Conservation (phyloP, 2,113 vertebrate genomes). For the Gnathonemus longibarbis region DNA sequence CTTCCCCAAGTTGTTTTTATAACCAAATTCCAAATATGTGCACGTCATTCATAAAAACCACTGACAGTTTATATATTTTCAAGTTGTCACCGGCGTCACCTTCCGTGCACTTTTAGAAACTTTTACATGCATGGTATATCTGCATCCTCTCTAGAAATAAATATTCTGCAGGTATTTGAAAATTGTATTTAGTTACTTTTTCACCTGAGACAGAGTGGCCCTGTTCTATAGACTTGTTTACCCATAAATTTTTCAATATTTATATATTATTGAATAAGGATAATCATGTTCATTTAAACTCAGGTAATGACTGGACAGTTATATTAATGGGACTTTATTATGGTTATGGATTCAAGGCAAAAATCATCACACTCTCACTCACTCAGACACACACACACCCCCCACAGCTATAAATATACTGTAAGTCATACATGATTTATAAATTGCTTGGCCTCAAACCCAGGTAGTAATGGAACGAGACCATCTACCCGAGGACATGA, state of each 20-base stretch:
- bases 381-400: background rate
- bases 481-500: background rate
- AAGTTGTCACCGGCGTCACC: background rate
- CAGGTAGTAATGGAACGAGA: background rate
- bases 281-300: background rate
- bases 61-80: constrained; percentile 18
- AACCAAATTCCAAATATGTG: constrained; percentile 37
- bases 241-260: background rate
- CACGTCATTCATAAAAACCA: constrained; percentile 56
- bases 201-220: background rate
- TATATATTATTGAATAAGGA: background rate
- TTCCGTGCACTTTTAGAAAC: background rate
- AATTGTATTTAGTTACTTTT: background rate
- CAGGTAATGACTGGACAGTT: background rate
- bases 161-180: background rate
- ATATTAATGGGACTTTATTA: background rate
- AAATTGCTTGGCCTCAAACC: background rate
- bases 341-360: background rate
- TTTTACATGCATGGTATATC: background rate
- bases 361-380: background rate
- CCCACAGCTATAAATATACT: background rate
- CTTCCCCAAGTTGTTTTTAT: constrained; percentile 33
- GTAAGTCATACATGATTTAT: background rate
- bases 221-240: background rate
- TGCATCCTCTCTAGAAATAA: background rate